Percentiles rank a stretch among this genome's conserved stretches.
These are phyloP conservation scores for Chlorops oryzae DNA, from an alignment of 1,140 invertebrate genomes.

Conservation along the genomic window DNA sequence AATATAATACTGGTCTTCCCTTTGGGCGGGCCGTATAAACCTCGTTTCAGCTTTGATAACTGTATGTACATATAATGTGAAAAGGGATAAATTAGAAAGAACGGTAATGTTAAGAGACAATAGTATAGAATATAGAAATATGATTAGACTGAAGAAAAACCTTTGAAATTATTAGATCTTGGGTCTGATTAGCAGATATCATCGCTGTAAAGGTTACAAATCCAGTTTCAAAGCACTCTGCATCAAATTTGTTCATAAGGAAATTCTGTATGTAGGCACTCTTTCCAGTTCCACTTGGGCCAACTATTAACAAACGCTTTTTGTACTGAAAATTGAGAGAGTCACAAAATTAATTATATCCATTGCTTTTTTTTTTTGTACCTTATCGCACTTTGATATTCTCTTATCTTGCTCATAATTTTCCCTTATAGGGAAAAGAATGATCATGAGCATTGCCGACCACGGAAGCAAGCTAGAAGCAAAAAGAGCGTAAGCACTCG, in stretches of 20 bases:
- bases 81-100: not conserved
- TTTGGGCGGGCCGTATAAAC: slow-evolving; percentile 72
- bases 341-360: too few species aligned
- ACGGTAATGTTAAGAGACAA: not conserved
- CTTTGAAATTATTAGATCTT: slow-evolving; percentile 82
- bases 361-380: too few species aligned
- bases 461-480: too few species aligned
- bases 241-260: slow-evolving; percentile 69
- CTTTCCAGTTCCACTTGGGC: slow-evolving; percentile 90
- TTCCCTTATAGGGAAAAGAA: too few species aligned
- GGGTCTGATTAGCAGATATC: slow-evolving; percentile 78
- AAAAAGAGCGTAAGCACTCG: too few species aligned
- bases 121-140: not conserved
- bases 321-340: too few species aligned
- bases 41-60: slow-evolving; percentile 63
- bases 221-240: slow-evolving; percentile 67
- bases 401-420: too few species aligned
- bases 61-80: slow-evolving; percentile 5
- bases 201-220: slow-evolving; percentile 87
- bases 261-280: slow-evolving; percentile 83
- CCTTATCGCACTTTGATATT: too few species aligned
- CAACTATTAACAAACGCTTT: slow-evolving; percentile 71
- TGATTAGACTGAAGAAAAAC: slow-evolving; percentile 39
- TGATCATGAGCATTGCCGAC: too few species aligned
- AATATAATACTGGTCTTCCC: slow-evolving; percentile 76